phyloP scores from a whole-genome alignment of 2,113 vertebrate genomes.

The Uropsilus gracilis region DNA sequence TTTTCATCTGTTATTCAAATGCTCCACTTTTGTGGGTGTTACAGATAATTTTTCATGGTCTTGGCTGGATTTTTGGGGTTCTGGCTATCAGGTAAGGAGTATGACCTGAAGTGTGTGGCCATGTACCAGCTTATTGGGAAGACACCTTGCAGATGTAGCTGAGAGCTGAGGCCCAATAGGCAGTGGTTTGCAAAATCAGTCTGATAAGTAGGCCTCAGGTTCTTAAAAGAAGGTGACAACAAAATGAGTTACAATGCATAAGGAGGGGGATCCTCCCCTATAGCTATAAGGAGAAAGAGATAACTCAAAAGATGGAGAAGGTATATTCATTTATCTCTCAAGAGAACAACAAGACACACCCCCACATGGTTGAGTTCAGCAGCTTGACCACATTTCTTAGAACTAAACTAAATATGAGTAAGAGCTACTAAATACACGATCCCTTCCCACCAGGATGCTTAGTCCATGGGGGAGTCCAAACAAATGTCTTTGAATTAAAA shows the following conservation, averaged over 20 bases:
- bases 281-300: neutral
- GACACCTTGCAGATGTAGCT: neutral
- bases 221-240: neutral
- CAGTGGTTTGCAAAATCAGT: neutral
- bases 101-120: neutral
- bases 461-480: neutral
- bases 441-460: neutral
- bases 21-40: neutral
- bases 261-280: neutral
- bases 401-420: neutral
- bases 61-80: neutral
- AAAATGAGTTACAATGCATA: neutral
- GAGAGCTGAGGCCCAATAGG: neutral
- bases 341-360: neutral
- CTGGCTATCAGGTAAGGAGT: neutral
- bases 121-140: neutral
- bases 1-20: constrained; percentile 44
- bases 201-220: neutral
- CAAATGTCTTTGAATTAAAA: neutral
- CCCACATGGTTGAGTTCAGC: accelerated
- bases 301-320: neutral
- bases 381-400: neutral
- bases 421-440: neutral
- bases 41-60: neutral
- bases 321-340: neutral